Percentiles rank a stretch among this genome's conserved stretches.
Evolutionary conservation across 2,797 vertebrate species (phyloP).

Genomic region (Echeneis naucrates): DNA sequence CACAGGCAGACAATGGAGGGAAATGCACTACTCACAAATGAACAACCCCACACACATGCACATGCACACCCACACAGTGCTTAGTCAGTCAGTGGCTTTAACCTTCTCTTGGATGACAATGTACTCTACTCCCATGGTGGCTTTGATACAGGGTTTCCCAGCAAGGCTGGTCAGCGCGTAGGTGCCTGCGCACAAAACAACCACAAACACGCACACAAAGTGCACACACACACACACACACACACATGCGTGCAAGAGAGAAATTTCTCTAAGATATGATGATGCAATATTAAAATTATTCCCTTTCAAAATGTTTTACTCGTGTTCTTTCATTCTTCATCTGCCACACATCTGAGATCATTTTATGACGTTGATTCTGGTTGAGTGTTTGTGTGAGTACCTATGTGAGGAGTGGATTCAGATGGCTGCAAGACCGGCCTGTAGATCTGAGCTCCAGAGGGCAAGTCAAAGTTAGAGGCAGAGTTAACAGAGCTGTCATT

Average conservation of each 20-base stretch:
- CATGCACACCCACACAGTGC: conserved; percentile 9
- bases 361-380: neutral
- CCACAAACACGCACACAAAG: neutral
- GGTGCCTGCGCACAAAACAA: conserved; percentile 39
- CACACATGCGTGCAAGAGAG: no score
- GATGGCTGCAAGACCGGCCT: conserved; percentile 62
- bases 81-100: conserved; percentile 36
- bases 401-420: conserved; percentile 58
- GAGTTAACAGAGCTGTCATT: conserved; percentile 6
- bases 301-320: neutral
- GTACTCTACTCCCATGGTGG: conserved; percentile 73
- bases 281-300: neutral
- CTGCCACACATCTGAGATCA: no score
- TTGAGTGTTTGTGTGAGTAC: conserved; percentile 34
- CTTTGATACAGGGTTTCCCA: conserved; percentile 72
- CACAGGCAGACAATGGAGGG: neutral
- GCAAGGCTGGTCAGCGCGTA: conserved; percentile 33
- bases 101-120: conserved; percentile 76
- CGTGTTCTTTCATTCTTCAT: neutral
- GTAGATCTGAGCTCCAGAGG: conserved; percentile 9
- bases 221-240: neutral
- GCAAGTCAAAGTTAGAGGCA: neutral
- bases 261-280: neutral
- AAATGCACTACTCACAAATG: neutral
- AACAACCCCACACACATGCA: neutral